Conservation (phyloP, 1,140 invertebrate genomes). For the Brachionus paranguensis region DNA sequence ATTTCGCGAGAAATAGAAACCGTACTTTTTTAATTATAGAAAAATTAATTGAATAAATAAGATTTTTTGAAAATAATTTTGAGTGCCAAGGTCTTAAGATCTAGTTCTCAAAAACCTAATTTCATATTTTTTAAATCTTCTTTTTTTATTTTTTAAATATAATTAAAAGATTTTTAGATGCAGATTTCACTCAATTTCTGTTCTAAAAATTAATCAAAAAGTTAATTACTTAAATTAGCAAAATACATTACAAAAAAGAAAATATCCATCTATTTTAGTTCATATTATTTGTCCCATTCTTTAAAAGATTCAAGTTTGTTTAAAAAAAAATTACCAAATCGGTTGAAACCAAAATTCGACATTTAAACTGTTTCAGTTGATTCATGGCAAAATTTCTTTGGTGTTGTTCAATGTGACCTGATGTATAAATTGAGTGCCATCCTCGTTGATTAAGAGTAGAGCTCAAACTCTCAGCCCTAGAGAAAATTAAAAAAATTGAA, state of each 20-base stretch:
- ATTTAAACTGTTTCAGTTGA: slow-evolving; percentile 68
- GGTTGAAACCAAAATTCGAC: slow-evolving; percentile 79
- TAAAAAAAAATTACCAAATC: slow-evolving; percentile 62
- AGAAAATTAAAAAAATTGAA: not conserved
- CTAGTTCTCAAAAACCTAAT: too few relatives aligned
- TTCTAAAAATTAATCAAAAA: too few relatives aligned
- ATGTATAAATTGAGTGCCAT: slow-evolving; percentile 67
- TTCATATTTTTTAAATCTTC: too few relatives aligned
- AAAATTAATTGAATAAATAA: too few relatives aligned
- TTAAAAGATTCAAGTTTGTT: not conserved
- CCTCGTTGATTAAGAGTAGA: slow-evolving; percentile 65
- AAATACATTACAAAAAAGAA: not conserved
- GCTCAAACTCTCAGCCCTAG: slow-evolving; percentile 43
- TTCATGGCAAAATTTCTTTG: slow-evolving; percentile 68
- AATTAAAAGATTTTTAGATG: too few relatives aligned
- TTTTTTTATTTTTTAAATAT: too few relatives aligned
- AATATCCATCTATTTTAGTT: not conserved
- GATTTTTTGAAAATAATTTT: too few relatives aligned
- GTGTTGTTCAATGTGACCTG: slow-evolving; percentile 70
- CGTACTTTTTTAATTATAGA: too few relatives aligned
- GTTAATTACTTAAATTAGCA: too few relatives aligned
- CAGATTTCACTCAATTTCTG: too few relatives aligned
- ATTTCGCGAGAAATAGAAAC: too few relatives aligned
- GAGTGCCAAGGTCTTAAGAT: too few relatives aligned
- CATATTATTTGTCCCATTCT: not conserved